Conservation (phyloP, 2,888 invertebrate species). For the Athalia cordata region DNA sequence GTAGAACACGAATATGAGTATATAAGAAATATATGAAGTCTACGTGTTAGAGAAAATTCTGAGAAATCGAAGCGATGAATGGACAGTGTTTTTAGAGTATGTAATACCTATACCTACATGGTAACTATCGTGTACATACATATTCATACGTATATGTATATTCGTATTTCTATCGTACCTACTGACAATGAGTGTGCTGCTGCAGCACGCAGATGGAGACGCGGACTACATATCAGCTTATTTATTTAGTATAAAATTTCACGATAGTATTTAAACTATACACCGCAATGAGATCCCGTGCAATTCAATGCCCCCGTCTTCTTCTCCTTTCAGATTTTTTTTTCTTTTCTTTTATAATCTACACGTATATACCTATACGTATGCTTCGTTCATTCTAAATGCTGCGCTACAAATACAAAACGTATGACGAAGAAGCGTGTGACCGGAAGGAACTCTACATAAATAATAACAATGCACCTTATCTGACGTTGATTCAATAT, state of each 20-base stretch:
- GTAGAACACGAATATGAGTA: too few species aligned
- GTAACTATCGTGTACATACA: background rate
- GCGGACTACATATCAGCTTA: background rate
- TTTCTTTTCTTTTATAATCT: background rate
- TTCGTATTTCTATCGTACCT: too few species aligned
- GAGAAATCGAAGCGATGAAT: constrained; percentile 27
- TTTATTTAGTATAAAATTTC: constrained; percentile 19
- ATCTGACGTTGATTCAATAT: too few species aligned
- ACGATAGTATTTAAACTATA: constrained; percentile 22
- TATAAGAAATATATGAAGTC: background rate
- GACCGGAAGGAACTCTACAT: background rate
- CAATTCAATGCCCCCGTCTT: constrained; percentile 6
- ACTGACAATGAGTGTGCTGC: too few species aligned
- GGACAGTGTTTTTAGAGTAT: constrained; percentile 12
- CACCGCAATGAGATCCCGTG: background rate
- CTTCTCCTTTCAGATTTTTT: background rate
- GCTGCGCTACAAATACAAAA: background rate
- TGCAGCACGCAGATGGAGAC: background rate
- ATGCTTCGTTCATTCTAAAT: background rate
- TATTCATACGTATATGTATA: background rate
- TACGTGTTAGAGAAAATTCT: constrained; percentile 9
- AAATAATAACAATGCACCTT: too few species aligned
- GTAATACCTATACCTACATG: background rate
- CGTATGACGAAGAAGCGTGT: constrained; percentile 2
- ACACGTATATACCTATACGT: background rate